Conservation (phyloP, 2,797 vertebrate genomes). For the Silurus lanzhouensis region DNA sequence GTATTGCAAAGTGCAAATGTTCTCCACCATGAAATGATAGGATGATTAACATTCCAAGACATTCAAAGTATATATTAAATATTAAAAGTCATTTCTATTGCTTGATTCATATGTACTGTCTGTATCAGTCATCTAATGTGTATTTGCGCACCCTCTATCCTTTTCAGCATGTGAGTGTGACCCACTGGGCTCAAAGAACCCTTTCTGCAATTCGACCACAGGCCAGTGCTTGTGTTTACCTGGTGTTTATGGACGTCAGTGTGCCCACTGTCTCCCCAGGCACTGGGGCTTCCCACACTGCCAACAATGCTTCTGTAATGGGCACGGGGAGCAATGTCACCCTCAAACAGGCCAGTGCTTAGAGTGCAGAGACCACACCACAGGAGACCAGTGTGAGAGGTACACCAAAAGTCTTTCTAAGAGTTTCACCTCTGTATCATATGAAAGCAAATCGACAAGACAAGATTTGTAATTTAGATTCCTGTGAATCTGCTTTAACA, state of each 20-base stretch:
- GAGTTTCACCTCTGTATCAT: neutral
- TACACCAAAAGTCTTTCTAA: constrained; percentile 54
- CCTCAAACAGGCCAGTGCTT: constrained; percentile 85
- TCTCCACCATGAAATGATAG: neutral
- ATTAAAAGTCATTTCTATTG: neutral
- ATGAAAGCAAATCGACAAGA: neutral
- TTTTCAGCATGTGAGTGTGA: constrained; percentile 87
- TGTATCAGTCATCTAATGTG: neutral
- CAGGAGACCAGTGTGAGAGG: constrained; percentile 90
- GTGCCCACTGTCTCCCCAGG: constrained; percentile 84
- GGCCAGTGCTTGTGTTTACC: constrained; percentile 88
- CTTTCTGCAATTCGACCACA: constrained; percentile 82
- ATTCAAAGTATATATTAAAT: neutral
- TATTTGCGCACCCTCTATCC: neutral
- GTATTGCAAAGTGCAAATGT: neutral
- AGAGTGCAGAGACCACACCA: constrained; percentile 85
- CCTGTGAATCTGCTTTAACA: neutral
- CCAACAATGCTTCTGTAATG: constrained; percentile 88
- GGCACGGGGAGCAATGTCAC: constrained; percentile 85
- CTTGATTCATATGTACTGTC: neutral
- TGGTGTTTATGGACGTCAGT: constrained; percentile 82
- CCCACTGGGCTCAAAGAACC: constrained; percentile 74
- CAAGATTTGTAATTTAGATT: neutral
- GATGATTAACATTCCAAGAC: neutral
- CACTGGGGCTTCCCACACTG: constrained; percentile 95